Base-by-base conservation (phyloP, 2,113 vertebrate genomes). In the Phaetusa simplex region DNA sequence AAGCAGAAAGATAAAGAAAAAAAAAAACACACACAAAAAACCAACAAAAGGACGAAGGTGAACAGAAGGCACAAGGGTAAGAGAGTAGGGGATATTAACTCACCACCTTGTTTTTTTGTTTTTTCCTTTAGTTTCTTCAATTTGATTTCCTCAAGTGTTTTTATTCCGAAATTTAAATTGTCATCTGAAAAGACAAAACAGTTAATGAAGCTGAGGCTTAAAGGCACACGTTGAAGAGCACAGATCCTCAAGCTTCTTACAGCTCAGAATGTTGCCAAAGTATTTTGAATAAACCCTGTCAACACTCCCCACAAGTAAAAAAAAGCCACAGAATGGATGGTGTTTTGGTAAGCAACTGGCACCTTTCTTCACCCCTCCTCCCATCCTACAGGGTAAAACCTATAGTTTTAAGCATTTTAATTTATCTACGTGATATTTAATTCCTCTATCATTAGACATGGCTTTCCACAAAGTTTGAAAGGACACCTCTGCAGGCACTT, bases 81-180 rank as follows among this genome's bases (percentile, higher is more conserved):
- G 5, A 9, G 42, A 42, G 20, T 1, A n/a, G 9, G 10, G 52
- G n/a, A 29, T 30, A 24, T 58, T 9, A 91, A 98, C 97, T 98
- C 97, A 98, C 98, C 99, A 96, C 98, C 97, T 67, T 98, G 97
- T 94, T 97, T 98, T 96, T 98, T 99, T 90, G 98, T 97, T 98
- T 98, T 99, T 73, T 99, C 98, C 86, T 99, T 99, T 50, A 99
- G 97, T 82, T 99, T 99, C 96, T 99, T 99, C 97, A 98, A 92
- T 61, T 98, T 98, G 90, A 99, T 99, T 97, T 99, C 99, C 94
- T 99, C 99, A 71, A 99, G 94, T 24, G 99, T 99, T 98, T 99
- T 99, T 83, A 99, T 99, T 77, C 99, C 99, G 43, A 99, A 99
- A 96, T 99, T 99, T 82, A 99, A 98, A 12, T 91, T 95, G 83